Evolutionary conservation across 1,140 invertebrate species (phyloP), one percentile per base, ranked within the genome.

Genomic region (Vanessa atalanta): DNA sequence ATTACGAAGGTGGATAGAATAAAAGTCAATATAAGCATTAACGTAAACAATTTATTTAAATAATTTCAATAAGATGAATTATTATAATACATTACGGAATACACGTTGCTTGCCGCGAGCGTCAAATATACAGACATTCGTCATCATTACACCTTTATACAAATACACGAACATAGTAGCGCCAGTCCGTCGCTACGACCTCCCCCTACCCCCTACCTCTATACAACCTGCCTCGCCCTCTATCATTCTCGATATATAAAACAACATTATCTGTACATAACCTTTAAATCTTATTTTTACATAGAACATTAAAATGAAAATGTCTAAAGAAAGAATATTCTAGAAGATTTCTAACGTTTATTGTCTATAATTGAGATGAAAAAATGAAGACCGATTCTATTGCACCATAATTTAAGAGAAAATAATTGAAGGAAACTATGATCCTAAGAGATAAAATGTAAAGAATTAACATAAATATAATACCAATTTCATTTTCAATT

Each of bases 21-120:
- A 79, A 79, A 89, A 75, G 72, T 64, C 37, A 57, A 12, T 26
- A 47, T 83, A 88, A 88, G 87, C 86, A 85, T 83, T 87, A 90
- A 89, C 88, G 83, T 90, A 89, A 90, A 90, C 88, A 89, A 83
- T 90, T 90, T 90, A 89, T 88, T 90, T 89, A 88, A 90, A 88
- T 88, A 89, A 88, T 80, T 84, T 83, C 78, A 77, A 83, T 83
- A 81, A 69, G 73, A 83, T 84, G 80, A 85, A 88, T 85, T 76
- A 81, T 80, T 88, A 90, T 87, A 85, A 87, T 88, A 89, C 87
- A 89, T 78, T 75, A 73, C 77, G 77, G 78, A 86, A 88, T 87
- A 87, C 82, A 85, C 60, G 53, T 65, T 77, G 74, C 70, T 75
- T 63, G 70, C 66, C 55, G 68, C 73, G 70, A 70, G 53, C 72